These are phyloP conservation scores for rabbit (Oryctolagus cuniculus) DNA, from an alignment of 2,113 vertebrate genomes.

Conservation along the genomic window mOryCun1.1 NC_091435.1:35964501-35965000, in stretches of 20 bases:
- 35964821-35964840: neutral
- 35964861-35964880: neutral
- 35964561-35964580: neutral
- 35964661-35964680: neutral
- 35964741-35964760: neutral
- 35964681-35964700: neutral
- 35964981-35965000: neutral
- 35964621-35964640: neutral
- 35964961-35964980: neutral
- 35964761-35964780: neutral
- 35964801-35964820: constrained; percentile 4
- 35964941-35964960: neutral
- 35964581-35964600: neutral
- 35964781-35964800: neutral
- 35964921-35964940: neutral
- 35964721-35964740: neutral
- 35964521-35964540: neutral
- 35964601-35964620: neutral
- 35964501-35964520: neutral
- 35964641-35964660: neutral
- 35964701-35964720: neutral
- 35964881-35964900: neutral
- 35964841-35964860: neutral
- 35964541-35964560: neutral
- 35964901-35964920: neutral